phyloP scores from a whole-genome alignment of 2,797 vertebrate genomes.

The Scarus forsteni region DNA sequence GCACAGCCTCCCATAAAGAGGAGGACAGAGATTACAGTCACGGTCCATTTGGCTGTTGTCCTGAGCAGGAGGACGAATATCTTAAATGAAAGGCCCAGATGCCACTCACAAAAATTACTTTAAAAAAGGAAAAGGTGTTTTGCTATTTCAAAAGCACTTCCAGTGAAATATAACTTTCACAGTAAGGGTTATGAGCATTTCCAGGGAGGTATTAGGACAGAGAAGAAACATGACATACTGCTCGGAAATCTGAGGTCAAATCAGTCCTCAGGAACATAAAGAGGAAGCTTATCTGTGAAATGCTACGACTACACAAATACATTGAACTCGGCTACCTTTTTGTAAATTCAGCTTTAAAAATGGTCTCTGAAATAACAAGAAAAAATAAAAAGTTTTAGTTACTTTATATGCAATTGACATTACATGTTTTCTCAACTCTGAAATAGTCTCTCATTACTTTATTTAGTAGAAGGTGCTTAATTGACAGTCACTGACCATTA shows the following conservation, averaged over 20 bases:
- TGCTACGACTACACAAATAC: constrained; percentile 1
- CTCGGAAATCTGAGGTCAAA: neutral
- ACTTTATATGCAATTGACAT: too few relatives aligned
- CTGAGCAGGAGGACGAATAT: neutral
- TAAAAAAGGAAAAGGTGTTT: neutral
- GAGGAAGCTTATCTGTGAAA: constrained; percentile 3
- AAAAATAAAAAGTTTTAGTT: neutral
- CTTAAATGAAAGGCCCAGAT: neutral
- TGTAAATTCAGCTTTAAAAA: constrained; percentile 11
- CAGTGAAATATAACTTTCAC: constrained; percentile 22
- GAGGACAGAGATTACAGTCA: neutral
- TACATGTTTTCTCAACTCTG: too few relatives aligned
- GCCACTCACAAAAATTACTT: neutral
- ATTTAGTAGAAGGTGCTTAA: too few relatives aligned
- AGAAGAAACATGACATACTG: neutral
- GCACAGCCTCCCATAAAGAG: neutral
- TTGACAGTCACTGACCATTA: too few relatives aligned
- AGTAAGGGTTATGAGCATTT: constrained; percentile 11
- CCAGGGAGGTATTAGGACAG: constrained; percentile 1
- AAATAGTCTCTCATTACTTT: too few relatives aligned
- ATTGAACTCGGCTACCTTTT: constrained; percentile 1
- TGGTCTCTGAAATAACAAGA: constrained; percentile 14
- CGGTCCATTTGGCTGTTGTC: neutral
- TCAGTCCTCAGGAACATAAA: neutral
- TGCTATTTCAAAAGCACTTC: constrained; percentile 11